A percentile compares a stretch with the other conserved stretches of the same genome.
Conservation (phyloP, 92 coral and sea anemone genomes). For the Palythoa grandis region DNA sequence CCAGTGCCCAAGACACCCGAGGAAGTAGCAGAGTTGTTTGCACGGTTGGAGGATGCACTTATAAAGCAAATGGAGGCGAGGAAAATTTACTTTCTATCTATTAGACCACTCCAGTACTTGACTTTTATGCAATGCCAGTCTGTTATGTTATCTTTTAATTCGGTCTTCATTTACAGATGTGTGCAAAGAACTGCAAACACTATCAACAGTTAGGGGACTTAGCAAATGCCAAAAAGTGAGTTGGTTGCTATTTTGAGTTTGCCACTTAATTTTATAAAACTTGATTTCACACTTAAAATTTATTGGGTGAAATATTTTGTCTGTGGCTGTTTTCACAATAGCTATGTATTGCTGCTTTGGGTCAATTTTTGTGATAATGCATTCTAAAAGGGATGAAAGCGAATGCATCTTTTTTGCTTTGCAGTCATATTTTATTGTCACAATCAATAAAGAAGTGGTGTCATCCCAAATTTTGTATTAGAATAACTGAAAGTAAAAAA, state of each 20-base stretch:
- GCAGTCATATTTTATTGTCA: too few relatives aligned
- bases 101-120: background rate
- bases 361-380: too few relatives aligned
- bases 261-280: background rate
- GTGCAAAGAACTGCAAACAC: conserved; percentile 83
- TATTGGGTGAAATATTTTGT: too few relatives aligned
- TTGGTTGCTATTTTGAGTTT: background rate
- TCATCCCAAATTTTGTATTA: too few relatives aligned
- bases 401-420: too few relatives aligned
- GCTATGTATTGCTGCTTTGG: too few relatives aligned
- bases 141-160: background rate
- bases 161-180: conserved; percentile 68
- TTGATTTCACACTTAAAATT: too few relatives aligned
- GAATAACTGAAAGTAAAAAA: too few relatives aligned
- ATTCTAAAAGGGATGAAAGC: too few relatives aligned
- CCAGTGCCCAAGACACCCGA: conserved; percentile 83
- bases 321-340: too few relatives aligned
- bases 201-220: conserved; percentile 92
- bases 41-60: conserved; percentile 94
- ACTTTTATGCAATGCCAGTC: background rate
- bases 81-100: background rate
- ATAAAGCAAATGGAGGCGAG: conserved; percentile 92
- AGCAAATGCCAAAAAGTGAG: conserved; percentile 86
- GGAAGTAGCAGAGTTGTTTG: conserved; percentile 81
- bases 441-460: too few relatives aligned